Evolutionary conservation across 2,888 invertebrate genomes (phyloP), one percentile per base, ranked within the genome.

Genomic region (Aporophyla lueneburgensis): DNA sequence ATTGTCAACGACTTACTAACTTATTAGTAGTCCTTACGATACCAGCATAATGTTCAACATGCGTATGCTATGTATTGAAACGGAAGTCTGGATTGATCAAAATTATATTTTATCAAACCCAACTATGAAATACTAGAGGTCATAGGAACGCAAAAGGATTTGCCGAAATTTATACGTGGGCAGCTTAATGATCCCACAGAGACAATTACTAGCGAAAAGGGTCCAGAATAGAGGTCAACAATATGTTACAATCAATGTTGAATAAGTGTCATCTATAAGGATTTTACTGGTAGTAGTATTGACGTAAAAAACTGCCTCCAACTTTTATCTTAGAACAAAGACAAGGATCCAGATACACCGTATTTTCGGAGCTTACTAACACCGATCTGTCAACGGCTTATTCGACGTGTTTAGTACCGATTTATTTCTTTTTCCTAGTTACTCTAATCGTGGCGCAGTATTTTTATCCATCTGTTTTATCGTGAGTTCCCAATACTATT

Each of bases 241-340:
- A 82, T 94, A 91, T 87, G 89, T 94, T 91, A 92, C 93, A 91
- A 93, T 94, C 92, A 92, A 88, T 88, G 88, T 84, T 80, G 82
- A 86, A 89, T 88, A 88, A 89, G 84, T 87, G 83, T 85, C 86
- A 91, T 90, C 78, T 85, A 79, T 90, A 88, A 85, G 84, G 89
- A 87, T 89, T 87, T 85, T 79, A 70, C 63, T 67, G 63, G 74
- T 70, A 78, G 54, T 49, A 71, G 56, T 86, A 71, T 76, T 74
- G 67, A 69, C 68, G 74, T 80, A 65, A 65, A 80, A 80, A 87
- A 81, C 62, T 63, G 53, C 59, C 56, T 51, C 63, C 43, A 63
- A 79, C 66, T 85, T 86, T 83, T 86, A 70, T 75, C 72, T 78
- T 74, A 33, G 16, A 87, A 83, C 72, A 80, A 74, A 82, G 65